Evolutionary conservation across 2,113 vertebrate species (phyloP).

Genomic region (Python bivittatus): DNA sequence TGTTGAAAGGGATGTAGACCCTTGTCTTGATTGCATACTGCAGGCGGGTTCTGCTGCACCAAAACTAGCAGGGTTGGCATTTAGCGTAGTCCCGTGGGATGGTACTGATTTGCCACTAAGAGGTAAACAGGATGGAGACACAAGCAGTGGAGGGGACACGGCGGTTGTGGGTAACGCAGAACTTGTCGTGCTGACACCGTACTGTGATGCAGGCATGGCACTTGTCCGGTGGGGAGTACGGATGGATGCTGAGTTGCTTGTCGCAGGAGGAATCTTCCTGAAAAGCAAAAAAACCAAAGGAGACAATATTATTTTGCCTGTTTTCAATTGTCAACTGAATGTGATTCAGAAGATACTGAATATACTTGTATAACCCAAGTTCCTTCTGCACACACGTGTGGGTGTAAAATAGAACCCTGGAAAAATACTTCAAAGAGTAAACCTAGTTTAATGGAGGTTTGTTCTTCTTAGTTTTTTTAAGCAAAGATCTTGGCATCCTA

Average conservation of each 20-base stretch:
- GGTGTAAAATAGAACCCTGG: background rate
- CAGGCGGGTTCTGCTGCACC: constrained; percentile 87
- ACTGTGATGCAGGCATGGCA: constrained; percentile 73
- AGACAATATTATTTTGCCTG: background rate
- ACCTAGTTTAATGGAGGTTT: background rate
- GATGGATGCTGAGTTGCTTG: constrained; percentile 78
- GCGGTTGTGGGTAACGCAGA: constrained; percentile 82
- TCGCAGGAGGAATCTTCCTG: constrained; percentile 95
- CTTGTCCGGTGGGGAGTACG: constrained; percentile 87
- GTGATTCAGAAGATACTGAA: background rate
- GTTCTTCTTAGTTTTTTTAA: background rate
- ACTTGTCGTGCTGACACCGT: constrained; percentile 77
- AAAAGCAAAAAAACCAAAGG: constrained; percentile 16
- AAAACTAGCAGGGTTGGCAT: constrained; percentile 83
- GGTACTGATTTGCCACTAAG: constrained; percentile 83
- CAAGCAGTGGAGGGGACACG: constrained; percentile 74
- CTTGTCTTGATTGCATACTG: constrained; percentile 91
- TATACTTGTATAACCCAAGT: background rate
- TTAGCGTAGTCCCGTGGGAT: constrained; percentile 93
- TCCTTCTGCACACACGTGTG: background rate
- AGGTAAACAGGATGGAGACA: constrained; percentile 81
- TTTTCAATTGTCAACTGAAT: background rate
- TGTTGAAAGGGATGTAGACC: constrained; percentile 92
- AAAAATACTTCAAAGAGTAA: background rate
- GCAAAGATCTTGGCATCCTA: background rate